Evolutionary conservation across 2,113 vertebrate species (phyloP), one percentile per base, ranked within the genome.

Genomic region (Aix galericulata): DNA sequence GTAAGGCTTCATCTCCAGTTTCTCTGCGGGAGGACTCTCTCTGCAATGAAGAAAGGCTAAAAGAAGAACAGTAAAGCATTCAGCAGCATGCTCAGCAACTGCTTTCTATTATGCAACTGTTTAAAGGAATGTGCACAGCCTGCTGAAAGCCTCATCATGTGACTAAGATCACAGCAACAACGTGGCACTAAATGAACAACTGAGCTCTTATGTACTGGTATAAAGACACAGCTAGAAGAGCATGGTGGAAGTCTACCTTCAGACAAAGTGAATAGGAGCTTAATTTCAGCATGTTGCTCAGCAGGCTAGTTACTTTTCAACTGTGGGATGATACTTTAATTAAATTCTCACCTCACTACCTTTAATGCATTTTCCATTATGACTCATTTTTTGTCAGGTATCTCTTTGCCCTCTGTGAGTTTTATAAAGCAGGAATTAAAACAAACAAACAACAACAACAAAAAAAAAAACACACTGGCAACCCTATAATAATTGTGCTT

Each of bases 91-190:
- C 96, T 75, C 96, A 98, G 82, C 98, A 98, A 86, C 97, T 98
- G 52, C 97, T 98, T 92, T 98, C 98, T 81, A 97, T 99, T 97
- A 98, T 98, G 98, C 98, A 99, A 91, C 98, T 98, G 97, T 98
- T 98, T 95, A 98, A 98, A 98, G 98, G 98, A 96, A 98, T 99
- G 98, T 98, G 94, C 98, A 31, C 27, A 36, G 17, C 59, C 78
- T 91, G 71, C 77, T 0, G 66, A 96, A 97, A 96, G 77, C 76
- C 80, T 86, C 48, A 71, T 91, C 90, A 94, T 84, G 75, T 96
- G 95, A 94, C 63, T 38, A 55, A 87, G 55, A 93, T 83, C 93
- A 95, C 53, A 96, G 90, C 40, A 83, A 81, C 68, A 75, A 83
- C 44, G 42, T 4, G 0, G 59, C 7, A 2, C 38, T 53, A 68